Base-by-base conservation (phyloP, 2,888 invertebrate genomes). In the Cybosia mesomella region DNA sequence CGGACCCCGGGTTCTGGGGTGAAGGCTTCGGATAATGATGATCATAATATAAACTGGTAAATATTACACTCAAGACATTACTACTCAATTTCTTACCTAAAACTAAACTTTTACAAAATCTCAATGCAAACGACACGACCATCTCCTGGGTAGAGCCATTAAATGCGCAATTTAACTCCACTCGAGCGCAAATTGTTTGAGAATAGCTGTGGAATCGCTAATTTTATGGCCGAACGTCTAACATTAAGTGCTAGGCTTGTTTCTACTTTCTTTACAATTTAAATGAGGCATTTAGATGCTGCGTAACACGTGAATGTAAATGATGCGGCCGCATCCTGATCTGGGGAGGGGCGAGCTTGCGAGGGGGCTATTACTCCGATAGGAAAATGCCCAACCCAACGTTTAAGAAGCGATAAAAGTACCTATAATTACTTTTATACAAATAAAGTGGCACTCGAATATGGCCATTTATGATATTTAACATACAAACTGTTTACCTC, bases 151-250 rank as follows among this genome's bases (percentile, higher is more conserved):
- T n/a, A 54, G 11, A 59, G 58, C 67, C 21, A 74, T 78, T 72
- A 70, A 61, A 73, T 63, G 78, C 66, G 68, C 72, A 67, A 71
- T 78, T 78, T 55, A 70, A 54, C 67, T 66, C 53, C 21, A 66
- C 65, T 68, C 54, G 61, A 64, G 58, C 61, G 60, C 66, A 68
- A 66, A 68, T 71, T 62, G 68, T 67, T 69, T 53, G 68, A 59
- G 67, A 75, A 70, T 67, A 64, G 60, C 49, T 60, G 39, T 62
- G 43, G 62, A 73, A 77, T 75, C 66, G 66, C 68, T 71, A 75
- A 77, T 75, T 66, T 70, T 75, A 78, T 73, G 64, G 39, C 68
- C 60, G 15, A 71, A 67, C 59, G 58, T 66, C 58, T 63, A 66
- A 61, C 36, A 53, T 70, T 63, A 63, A 70, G 34, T 13, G 55